Evolutionary conservation across 1,140 invertebrate species (phyloP), one percentile per base, ranked within the genome.

Genomic region (Chironomus tepperi): DNA sequence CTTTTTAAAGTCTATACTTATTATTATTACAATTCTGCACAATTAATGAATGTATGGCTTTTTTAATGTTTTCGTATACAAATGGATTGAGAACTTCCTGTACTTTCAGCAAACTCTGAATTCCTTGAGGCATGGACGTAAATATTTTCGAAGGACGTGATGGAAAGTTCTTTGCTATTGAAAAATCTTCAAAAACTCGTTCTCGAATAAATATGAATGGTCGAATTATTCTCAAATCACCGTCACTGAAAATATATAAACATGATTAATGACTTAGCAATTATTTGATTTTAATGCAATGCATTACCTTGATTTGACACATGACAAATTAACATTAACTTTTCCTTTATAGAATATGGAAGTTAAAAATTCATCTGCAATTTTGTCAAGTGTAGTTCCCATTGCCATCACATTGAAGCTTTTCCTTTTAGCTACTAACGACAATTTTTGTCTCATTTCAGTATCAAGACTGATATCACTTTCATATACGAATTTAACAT

Each of bases 181-280:
- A 87, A 84, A 93, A 94, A 67, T 88, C 84, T 43, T 88, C 84
- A 7, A 93, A 78, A 12, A 88, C 84, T 77, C 90, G 91, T 78
- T 94, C 92, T 43, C 94, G 84, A 3, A 96, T 92, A 82, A 93
- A 95, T 2, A 94, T 90, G 79, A 96, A 92, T 0, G 95, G 95
- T 73, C 95, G 85, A 75, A 96, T 91, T 7, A 97, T 89, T 76
- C 93, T 85, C 42, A 97, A 81, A 79, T 93, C 90, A 75, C 90
- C 88, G 75, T 94, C 91, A 77, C 90, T 92, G 81, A 21, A 84
- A 83, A 78, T 64, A 76, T n/a, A n/a, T 80, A 73, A 73, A 9
- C 7, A 75, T 70, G 64, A 74, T 12, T 57, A 57, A 57, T 12
- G n/a, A 12, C 2, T 57, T 57, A 10, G n/a, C 9, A 2, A 75